A percentile compares a stretch with the other conserved stretches of the same genome.
Conservation (phyloP, 2,888 invertebrate genomes). For the Isotomurus palustris region DNA sequence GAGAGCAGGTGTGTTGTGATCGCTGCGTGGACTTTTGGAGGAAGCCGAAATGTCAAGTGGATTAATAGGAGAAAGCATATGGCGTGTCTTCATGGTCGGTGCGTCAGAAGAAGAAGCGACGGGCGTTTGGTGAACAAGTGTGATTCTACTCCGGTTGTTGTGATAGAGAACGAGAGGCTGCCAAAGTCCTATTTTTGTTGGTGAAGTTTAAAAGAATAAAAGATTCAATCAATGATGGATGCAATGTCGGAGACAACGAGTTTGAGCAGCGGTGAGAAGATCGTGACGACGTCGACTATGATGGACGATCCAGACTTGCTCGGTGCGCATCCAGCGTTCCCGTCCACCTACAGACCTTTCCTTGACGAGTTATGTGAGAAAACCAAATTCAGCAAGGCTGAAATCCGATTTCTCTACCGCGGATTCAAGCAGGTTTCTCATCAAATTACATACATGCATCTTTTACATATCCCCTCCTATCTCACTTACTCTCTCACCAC, state of each 20-base stretch:
- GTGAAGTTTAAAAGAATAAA: too few relatives aligned
- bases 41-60: too few relatives aligned
- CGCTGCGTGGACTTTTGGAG: too few relatives aligned
- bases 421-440: slow-evolving; percentile 84
- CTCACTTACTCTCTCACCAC: not conserved
- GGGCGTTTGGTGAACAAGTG: too few relatives aligned
- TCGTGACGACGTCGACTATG: slow-evolving; percentile 45
- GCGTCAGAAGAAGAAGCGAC: too few relatives aligned
- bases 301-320: slow-evolving; percentile 46
- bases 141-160: too few relatives aligned
- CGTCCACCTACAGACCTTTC: slow-evolving; percentile 47
- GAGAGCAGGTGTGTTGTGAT: too few relatives aligned
- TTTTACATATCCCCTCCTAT: not conserved
- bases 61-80: too few relatives aligned
- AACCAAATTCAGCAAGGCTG: slow-evolving; percentile 91
- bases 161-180: too few relatives aligned
- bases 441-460: slow-evolving; percentile 1
- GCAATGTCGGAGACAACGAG: slow-evolving; percentile 46
- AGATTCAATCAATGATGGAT: not conserved
- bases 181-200: too few relatives aligned
- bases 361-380: slow-evolving; percentile 85
- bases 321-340: slow-evolving; percentile 44
- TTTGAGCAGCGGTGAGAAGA: slow-evolving; percentile 46
- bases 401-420: slow-evolving; percentile 94
- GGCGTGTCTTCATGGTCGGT: too few relatives aligned